These are phyloP conservation scores for Tapera naevia DNA, from an alignment of 2,797 vertebrate species.

Conservation along the genomic window DNA sequence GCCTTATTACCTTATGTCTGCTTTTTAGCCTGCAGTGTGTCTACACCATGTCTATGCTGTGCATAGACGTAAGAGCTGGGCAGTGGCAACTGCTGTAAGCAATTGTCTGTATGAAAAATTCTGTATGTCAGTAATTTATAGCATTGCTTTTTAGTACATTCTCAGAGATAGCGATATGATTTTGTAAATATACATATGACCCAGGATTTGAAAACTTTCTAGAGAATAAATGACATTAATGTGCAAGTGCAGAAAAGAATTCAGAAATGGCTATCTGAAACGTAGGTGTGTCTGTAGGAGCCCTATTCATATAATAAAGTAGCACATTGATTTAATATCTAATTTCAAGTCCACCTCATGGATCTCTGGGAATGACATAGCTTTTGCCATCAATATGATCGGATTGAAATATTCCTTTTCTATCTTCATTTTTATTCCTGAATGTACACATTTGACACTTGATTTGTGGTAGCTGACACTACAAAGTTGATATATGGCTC, in stretches of 20 bases:
- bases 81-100: not conserved
- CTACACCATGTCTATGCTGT: not conserved
- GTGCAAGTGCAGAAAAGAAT: not conserved
- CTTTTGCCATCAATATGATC: conserved; percentile 35
- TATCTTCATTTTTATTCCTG: conserved; percentile 62
- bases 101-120: not conserved
- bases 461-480: conserved; percentile 61
- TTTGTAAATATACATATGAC: not conserved
- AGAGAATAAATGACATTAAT: not conserved
- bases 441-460: conserved; percentile 43
- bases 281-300: not conserved
- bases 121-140: not conserved
- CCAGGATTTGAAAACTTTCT: not conserved
- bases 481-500: conserved; percentile 46
- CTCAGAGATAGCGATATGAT: not conserved
- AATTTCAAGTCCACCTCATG: not conserved
- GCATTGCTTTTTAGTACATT: not conserved
- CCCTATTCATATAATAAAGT: not conserved
- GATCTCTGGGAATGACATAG: conserved; percentile 23
- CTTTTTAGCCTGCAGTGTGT: not conserved
- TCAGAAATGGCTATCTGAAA: not conserved
- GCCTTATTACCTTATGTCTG: not conserved
- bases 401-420: conserved; percentile 49
- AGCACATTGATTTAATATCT: conserved; percentile 40
- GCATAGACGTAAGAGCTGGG: not conserved